Conservation (phyloP, 1,140 invertebrate genomes). For the Pissodes strobi region DNA sequence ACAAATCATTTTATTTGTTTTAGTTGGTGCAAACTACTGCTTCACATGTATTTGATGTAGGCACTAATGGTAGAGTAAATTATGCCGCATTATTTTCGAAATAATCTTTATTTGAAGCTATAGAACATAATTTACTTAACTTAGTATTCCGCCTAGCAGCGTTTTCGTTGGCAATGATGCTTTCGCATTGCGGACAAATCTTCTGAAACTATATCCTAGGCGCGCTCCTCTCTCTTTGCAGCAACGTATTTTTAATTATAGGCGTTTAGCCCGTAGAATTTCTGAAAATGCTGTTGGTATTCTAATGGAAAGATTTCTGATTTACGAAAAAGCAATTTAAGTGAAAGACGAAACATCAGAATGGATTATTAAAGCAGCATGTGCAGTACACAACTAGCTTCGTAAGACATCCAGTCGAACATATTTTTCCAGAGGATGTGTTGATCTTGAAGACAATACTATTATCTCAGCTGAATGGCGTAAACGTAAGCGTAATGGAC, state of each 20-base stretch:
- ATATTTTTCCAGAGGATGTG: conserved; percentile 4
- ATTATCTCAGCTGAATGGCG: not conserved
- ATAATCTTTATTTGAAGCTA: not conserved
- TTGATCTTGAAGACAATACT: not conserved
- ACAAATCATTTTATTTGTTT: not conserved
- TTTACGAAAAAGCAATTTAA: not conserved
- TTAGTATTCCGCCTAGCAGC: not conserved
- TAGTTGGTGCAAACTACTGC: not conserved
- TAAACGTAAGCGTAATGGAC: not conserved
- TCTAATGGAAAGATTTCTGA: not conserved
- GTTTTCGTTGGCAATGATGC: not conserved
- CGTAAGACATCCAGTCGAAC: conserved; percentile 9
- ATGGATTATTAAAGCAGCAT: no score
- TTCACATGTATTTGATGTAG: conserved; percentile 42
- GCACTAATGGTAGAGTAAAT: conserved; percentile 43
- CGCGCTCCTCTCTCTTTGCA: no score
- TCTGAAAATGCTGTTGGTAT: not conserved
- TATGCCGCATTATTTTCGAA: conserved; percentile 26
- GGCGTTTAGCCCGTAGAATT: conserved; percentile 12
- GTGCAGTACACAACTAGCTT: not conserved
- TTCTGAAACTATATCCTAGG: not conserved
- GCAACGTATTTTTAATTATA: not conserved
- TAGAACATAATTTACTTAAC: not conserved
- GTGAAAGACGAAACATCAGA: no score
- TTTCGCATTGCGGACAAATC: not conserved